These are phyloP conservation scores for Hesperophylax magnus DNA, from an alignment of 1,140 invertebrate species.

Conservation along the genomic window DNA sequence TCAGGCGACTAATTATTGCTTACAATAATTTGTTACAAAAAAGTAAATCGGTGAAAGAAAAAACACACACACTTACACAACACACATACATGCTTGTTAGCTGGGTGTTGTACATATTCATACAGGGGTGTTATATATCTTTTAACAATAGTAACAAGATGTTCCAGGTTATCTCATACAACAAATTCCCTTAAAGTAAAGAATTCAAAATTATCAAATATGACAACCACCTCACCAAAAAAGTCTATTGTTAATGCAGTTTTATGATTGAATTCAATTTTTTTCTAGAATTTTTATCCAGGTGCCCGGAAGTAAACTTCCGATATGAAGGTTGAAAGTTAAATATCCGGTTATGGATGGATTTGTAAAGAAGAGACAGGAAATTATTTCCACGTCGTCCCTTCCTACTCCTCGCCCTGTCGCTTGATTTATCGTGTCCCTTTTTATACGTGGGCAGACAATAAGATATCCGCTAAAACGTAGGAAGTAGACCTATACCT, in stretches of 20 bases:
- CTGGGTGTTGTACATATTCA: too few species aligned
- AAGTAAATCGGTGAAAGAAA: too few species aligned
- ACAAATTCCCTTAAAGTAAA: not conserved
- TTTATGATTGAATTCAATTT: too few species aligned
- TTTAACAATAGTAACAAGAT: not conserved
- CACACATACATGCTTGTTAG: not conserved
- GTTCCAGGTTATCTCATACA: conserved; percentile 14
- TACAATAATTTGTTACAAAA: too few species aligned
- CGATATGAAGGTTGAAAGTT: not conserved
- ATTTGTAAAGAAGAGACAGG: conserved; percentile 31
- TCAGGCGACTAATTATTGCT: too few species aligned
- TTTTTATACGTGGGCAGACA: conserved; percentile 21
- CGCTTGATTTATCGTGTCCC: conserved; percentile 28
- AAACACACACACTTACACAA: not conserved
- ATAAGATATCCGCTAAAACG: conserved; percentile 18
- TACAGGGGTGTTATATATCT: not conserved
- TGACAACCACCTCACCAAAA: not conserved
- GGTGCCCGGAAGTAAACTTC: not conserved
- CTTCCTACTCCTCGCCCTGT: not conserved
- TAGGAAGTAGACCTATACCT: not conserved
- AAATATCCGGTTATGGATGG: conserved; percentile 29
- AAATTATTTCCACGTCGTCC: conserved; percentile 23
- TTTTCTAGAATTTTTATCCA: not conserved
- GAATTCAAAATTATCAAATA: not conserved
- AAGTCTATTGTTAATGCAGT: not conserved